Evolutionary conservation across 2,113 vertebrate genomes (phyloP).

Genomic region (Tetrao urogallus): DNA sequence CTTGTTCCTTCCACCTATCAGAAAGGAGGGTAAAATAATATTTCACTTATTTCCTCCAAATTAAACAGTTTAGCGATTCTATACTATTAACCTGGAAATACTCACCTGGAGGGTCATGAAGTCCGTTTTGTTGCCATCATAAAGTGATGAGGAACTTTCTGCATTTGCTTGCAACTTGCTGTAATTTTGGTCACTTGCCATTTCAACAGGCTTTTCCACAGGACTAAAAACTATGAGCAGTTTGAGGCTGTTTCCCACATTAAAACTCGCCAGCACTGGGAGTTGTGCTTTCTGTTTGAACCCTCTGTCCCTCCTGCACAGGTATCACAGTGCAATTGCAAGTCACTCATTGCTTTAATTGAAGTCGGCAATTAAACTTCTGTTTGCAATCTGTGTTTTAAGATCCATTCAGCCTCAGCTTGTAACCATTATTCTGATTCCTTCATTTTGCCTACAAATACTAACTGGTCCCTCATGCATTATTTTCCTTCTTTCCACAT

Average conservation of each 20-base stretch:
- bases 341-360: not conserved
- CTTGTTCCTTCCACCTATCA: not conserved
- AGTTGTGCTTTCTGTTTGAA: not conserved
- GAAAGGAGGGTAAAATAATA: constrained; percentile 19
- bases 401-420: not conserved
- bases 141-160: not conserved
- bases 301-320: not conserved
- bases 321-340: not conserved
- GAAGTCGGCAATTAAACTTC: not conserved
- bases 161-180: not conserved
- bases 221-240: not conserved
- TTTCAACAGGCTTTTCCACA: not conserved
- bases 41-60: constrained; percentile 27
- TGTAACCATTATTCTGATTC: not conserved
- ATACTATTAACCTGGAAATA: not conserved
- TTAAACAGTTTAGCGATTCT: constrained; percentile 6
- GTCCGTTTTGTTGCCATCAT: not conserved
- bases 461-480: not conserved
- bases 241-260: not conserved
- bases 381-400: constrained; percentile 1
- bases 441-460: not conserved
- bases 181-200: not conserved
- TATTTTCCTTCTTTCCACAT: not conserved
- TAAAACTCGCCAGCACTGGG: not conserved
- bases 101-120: constrained; percentile 27